phyloP scores from a whole-genome alignment of 2,797 vertebrate species.

The Cyclopterus lumpus region DNA sequence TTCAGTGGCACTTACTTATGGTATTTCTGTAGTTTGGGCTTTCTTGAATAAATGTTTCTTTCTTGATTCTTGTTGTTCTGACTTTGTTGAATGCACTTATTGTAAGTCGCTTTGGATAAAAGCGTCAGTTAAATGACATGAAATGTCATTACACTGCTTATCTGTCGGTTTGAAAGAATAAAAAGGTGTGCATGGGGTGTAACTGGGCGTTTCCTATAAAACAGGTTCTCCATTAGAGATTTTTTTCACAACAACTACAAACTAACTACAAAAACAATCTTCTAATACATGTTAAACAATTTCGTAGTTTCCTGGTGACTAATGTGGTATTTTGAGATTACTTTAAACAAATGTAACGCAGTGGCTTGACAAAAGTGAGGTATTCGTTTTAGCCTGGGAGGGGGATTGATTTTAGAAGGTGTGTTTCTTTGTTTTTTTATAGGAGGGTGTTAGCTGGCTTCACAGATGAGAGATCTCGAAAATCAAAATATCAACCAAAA shows the following conservation, averaged over 20 bases:
- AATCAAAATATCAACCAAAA: background rate
- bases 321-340: background rate
- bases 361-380: background rate
- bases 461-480: background rate
- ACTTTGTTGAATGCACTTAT: no score
- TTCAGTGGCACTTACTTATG: no score
- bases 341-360: constrained; percentile 3
- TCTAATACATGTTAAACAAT: constrained; percentile 4
- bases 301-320: background rate
- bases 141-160: no score
- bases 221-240: constrained; percentile 49
- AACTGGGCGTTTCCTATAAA: constrained; percentile 60
- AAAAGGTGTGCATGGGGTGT: constrained; percentile 42
- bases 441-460: background rate
- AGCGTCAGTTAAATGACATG: no score
- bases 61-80: no score
- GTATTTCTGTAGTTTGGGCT: no score
- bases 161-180: constrained; percentile 15
- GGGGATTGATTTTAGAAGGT: background rate
- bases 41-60: no score
- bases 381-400: background rate
- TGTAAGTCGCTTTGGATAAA: no score
- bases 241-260: constrained; percentile 20
- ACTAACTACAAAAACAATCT: constrained; percentile 10
- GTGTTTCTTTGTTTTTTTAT: background rate